Base-by-base conservation (phyloP, 2,888 invertebrate species). In the Amphipoea lucens region DNA sequence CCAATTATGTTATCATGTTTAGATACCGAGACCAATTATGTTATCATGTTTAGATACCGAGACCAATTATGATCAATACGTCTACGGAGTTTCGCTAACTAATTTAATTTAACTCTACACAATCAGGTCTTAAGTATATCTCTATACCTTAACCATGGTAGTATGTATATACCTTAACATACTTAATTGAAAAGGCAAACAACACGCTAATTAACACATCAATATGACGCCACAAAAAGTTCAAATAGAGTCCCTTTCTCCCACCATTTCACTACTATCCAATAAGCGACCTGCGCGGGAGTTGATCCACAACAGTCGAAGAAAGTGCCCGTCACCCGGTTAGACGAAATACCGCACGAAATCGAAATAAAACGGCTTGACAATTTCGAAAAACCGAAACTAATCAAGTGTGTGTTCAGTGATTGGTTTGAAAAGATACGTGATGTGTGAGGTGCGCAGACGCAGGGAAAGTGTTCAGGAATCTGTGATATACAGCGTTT, bases 301-400 rank as follows among this genome's bases (percentile, higher is more conserved):
- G 95, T 96, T 88, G 86, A 88, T 87, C 80, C 85, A 85, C 83
- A 89, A 87, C 91, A 86, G 87, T 86, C 92, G 90, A 94, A 92
- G 95, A 95, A 95, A 95, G 95, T 94, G 91, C 90, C 90, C 92
- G 95, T 90, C 86, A 88, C 88, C 80, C 62, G 67, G 83, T 84
- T 81, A 86, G 76, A 86, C 83, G 76, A 69, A 75, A 70, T 69
- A 48, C 40, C 48, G 48, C 66, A 60, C 45, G 51, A 69, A 66
- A 62, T 42, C 84, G 81, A 89, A 84, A 79, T 48, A 79, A 65
- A 60, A 67, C 36, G 5, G 65, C 69, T 81, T 80, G 68, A 62
- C 17, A 69, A 74, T 81, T 81, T 87, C 68, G 65, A 79, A 73
- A 71, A 57, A 54, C n/a, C 62, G 71, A 83, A 80, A 78, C 75